Evolutionary conservation across 2,888 invertebrate species (phyloP).

Genomic region (Orgyia antiqua): DNA sequence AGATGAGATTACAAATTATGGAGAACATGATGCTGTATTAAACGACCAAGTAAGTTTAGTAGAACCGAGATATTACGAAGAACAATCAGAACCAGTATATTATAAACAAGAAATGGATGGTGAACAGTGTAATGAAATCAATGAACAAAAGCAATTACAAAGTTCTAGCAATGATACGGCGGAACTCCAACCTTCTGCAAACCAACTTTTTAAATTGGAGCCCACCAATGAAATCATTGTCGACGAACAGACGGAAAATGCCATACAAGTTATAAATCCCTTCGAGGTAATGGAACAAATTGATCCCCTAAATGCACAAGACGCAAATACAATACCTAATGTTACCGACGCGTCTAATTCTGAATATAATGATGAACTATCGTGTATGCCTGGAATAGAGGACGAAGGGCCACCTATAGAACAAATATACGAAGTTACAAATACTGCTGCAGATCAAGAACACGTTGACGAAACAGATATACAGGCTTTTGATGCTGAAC

Average conservation of each 20-base stretch:
- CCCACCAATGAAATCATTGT: conserved; percentile 12
- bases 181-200: background rate
- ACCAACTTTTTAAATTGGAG: conserved; percentile 12
- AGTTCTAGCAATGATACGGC: background rate
- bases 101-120: background rate
- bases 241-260: conserved; percentile 5
- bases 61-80: too few species aligned
- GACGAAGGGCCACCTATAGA: conserved; percentile 11
- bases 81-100: background rate
- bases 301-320: too few species aligned
- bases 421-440: conserved; percentile 3
- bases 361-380: too few species aligned
- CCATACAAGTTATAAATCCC: too few species aligned
- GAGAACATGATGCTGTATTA: background rate
- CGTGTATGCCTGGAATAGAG: background rate
- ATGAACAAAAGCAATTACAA: background rate
- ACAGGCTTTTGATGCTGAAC: conserved; percentile 47
- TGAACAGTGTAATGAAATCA: background rate
- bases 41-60: too few species aligned
- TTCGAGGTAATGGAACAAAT: too few species aligned
- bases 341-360: too few species aligned
- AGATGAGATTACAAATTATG: background rate
- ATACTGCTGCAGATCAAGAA: conserved; percentile 1
- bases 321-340: too few species aligned
- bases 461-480: conserved; percentile 28